Conservation (phyloP, 2,888 invertebrate species). For the Saturnia japonica region DNA sequence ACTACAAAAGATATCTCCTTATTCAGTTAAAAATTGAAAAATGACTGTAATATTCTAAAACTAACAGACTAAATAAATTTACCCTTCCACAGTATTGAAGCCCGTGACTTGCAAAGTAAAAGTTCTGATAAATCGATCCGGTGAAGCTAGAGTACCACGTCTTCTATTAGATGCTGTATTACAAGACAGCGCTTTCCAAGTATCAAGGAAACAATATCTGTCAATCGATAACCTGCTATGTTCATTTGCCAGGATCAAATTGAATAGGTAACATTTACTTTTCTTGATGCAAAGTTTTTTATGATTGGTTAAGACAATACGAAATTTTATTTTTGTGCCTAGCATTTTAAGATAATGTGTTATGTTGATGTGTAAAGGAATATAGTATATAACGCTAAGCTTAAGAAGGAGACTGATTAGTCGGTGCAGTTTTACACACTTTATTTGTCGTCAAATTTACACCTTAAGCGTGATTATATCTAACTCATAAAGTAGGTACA, state of each 20-base stretch:
- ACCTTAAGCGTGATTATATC: no score
- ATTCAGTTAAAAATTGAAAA: no score
- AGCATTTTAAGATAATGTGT: no score
- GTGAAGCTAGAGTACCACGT: conserved; percentile 83
- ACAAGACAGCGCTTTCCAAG: conserved; percentile 88
- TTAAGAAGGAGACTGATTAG: no score
- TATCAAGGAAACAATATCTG: conserved; percentile 87
- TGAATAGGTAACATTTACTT: conserved; percentile 80
- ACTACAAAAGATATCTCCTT: no score
- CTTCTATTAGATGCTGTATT: conserved; percentile 85
- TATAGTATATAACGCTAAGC: no score
- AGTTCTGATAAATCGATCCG: conserved; percentile 86
- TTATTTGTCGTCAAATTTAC: no score
- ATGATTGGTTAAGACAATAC: neutral
- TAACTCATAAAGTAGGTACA: no score
- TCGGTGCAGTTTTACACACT: no score
- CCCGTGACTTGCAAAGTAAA: conserved; percentile 90
- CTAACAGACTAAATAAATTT: neutral
- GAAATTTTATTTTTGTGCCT: neutral
- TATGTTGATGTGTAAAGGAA: no score
- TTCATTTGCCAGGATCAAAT: conserved; percentile 84
- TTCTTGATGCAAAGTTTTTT: neutral
- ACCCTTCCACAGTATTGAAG: conserved; percentile 84
- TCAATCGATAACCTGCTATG: conserved; percentile 81
- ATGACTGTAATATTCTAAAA: no score